Evolutionary conservation across 2,113 vertebrate species (phyloP), one percentile per base, ranked within the genome.

Genomic region (Thinocorus orbignyianus): DNA sequence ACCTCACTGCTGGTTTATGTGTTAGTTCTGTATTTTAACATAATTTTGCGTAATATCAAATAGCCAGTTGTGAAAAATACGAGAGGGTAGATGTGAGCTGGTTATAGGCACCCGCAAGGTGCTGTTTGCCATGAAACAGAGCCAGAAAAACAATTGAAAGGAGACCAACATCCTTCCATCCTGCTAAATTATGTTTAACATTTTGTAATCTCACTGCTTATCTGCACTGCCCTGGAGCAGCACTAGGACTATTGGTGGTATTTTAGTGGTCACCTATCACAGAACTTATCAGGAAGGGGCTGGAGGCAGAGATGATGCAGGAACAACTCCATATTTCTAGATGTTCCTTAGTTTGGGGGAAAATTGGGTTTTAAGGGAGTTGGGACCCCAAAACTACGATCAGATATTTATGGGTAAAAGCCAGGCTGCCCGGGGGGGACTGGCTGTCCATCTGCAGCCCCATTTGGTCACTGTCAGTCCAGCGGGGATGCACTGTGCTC

Each of bases 401-500:
- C 13, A 22, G 23, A 22, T 41, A 37, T 51, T 10, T 23, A 9
- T 2, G 5, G 71, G 28, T 19, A 54, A 7, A 28, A 70, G 19
- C 10, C 68, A 68, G 33, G 51, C 72, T 86, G 37, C 10, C 18
- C 16, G 57, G 61, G n/a, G 61, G n/a, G 84, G 35, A 35, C 26
- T 44, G 42, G 23, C 37, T 62, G 46, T 30, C 54, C 41, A 4
- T 61, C 77, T 77, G 72, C 61, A 87, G 65, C 42, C 28, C 62
- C 24, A 13, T 70, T 80, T n/a, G 51, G 25, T 58, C 2, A 0
- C 49, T 57, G 41, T 11, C 2, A 2, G 37, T 35, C 42, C 62
- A 0, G 0, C 26, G 26, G 46, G 69, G 25, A 26, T 23, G 33
- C 1, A 2, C 52, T 58, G 73, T 13, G 73, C 18, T 35, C 37